Conservation (phyloP, 1,140 invertebrate genomes). For the Coenobita brevimanus region DNA sequence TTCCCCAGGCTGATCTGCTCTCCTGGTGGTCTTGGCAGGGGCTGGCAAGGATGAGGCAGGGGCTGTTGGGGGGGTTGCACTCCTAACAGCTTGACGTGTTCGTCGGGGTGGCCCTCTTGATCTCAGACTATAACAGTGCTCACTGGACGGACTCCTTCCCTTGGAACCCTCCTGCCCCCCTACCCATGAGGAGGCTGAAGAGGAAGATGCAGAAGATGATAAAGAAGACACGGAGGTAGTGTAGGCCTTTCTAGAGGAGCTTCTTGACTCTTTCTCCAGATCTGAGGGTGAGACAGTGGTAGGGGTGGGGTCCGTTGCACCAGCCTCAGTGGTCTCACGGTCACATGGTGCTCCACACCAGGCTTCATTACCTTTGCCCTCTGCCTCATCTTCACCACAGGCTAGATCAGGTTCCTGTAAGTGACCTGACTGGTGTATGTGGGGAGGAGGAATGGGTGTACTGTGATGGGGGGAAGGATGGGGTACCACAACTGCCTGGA, state of each 20-base stretch:
- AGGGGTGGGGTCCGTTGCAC: too few relatives aligned
- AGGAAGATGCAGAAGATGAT: constrained; percentile 3
- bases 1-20: neutral
- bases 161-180: constrained; percentile 31
- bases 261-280: neutral
- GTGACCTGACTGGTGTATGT: too few relatives aligned
- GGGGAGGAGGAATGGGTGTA: too few relatives aligned
- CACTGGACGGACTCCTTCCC: constrained; percentile 42
- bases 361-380: neutral
- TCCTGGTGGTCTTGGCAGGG: neutral
- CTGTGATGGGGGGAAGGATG: too few relatives aligned
- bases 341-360: neutral
- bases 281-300: too few relatives aligned
- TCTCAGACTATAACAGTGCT: constrained; percentile 68
- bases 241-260: neutral
- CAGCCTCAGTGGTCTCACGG: too few relatives aligned
- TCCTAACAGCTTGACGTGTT: constrained; percentile 3
- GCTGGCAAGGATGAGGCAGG: constrained; percentile 2
- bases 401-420: too few relatives aligned
- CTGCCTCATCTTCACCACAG: too few relatives aligned
- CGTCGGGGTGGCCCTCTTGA: constrained; percentile 62
- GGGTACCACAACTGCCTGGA: too few relatives aligned
- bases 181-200: constrained; percentile 25
- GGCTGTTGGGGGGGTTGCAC: constrained; percentile 1
- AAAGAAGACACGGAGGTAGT: constrained; percentile 5